A percentile compares a stretch with the other conserved stretches of the same genome.
phyloP scores from a whole-genome alignment of 2,113 vertebrate species.

The Alouatta palliata region DNA sequence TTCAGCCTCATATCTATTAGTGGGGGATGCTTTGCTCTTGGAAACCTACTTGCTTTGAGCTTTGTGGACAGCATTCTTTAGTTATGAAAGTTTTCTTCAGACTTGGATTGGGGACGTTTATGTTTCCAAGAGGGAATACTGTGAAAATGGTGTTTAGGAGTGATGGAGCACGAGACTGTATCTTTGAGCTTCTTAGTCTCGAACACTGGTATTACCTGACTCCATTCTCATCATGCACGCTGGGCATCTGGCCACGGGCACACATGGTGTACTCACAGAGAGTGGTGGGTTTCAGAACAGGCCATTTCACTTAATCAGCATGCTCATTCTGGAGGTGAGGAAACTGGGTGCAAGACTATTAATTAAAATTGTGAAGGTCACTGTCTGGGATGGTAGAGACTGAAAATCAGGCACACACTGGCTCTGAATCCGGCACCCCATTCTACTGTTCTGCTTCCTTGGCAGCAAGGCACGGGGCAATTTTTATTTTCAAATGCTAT shows the following conservation, averaged over 20 bases:
- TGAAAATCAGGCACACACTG: neutral
- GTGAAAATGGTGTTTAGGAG: neutral
- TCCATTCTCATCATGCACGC: neutral
- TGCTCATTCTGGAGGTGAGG: neutral
- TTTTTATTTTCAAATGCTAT: neutral
- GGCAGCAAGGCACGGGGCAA: neutral
- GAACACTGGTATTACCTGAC: neutral
- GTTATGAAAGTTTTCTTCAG: neutral
- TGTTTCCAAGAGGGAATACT: neutral
- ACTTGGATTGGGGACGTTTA: neutral
- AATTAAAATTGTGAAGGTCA: neutral
- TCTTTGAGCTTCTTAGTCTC: neutral
- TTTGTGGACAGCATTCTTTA: neutral
- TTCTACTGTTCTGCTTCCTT: neutral
- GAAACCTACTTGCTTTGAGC: constrained; percentile 1
- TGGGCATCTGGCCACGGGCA: neutral
- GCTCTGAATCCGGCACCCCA: neutral
- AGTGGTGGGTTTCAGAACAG: neutral
- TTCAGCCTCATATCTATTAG: neutral
- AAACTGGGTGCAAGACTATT: neutral
- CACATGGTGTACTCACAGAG: neutral
- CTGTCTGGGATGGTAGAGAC: neutral
- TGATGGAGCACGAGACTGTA: neutral
- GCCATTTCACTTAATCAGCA: neutral
- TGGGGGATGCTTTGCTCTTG: neutral